Evolutionary conservation across 2,113 vertebrate genomes (phyloP).

Genomic region (Menidia beryllina): DNA sequence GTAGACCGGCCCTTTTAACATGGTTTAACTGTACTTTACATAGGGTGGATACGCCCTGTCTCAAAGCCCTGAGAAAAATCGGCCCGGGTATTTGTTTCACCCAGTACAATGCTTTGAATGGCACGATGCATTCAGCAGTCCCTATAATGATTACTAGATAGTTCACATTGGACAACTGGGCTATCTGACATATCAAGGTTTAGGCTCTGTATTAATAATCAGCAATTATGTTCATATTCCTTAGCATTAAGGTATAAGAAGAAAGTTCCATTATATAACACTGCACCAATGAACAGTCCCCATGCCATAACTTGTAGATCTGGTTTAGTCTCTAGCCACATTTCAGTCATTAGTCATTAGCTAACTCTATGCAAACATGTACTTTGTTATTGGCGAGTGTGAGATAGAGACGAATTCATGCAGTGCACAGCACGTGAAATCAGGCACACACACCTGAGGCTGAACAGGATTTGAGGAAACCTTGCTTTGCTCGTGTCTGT

Average conservation of each 20-base stretch:
- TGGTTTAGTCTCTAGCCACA: constrained; percentile 25
- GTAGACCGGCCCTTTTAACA: not conserved
- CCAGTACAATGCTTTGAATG: not conserved
- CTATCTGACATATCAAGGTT: not conserved
- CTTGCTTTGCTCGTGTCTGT: not conserved
- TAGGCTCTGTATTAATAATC: not conserved
- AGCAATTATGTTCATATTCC: not conserved
- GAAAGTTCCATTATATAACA: not conserved
- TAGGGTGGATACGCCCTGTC: not conserved
- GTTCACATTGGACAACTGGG: not conserved
- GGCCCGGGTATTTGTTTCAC: not conserved
- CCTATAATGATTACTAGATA: not conserved
- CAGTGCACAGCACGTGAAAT: constrained; percentile 5
- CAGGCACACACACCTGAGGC: constrained; percentile 6
- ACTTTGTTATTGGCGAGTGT: constrained; percentile 18
- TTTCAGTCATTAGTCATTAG: constrained; percentile 16
- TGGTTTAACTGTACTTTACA: not conserved
- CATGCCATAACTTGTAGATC: not conserved
- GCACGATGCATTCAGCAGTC: not conserved
- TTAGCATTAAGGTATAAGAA: not conserved
- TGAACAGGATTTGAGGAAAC: constrained; percentile 9
- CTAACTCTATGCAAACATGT: constrained; percentile 7
- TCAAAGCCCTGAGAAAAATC: not conserved
- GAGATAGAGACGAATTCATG: constrained; percentile 21
- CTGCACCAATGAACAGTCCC: not conserved